Conservation (phyloP, 2,797 vertebrate genomes). For the Clangula hyemalis region DNA sequence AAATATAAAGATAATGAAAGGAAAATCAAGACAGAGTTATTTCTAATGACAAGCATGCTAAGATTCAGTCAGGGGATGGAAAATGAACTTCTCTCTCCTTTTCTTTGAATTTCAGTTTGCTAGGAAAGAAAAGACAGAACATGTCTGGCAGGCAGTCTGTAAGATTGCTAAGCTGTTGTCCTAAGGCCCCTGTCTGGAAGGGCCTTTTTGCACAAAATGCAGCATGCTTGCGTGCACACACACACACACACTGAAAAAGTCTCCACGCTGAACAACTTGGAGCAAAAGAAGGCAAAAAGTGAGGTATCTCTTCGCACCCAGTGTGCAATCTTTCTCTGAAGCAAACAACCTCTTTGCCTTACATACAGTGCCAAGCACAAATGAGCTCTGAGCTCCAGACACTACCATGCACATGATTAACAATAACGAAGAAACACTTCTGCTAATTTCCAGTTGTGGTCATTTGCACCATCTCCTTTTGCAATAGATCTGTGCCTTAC, state of each 20-base stretch:
- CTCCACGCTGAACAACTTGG: neutral
- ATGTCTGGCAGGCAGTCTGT: neutral
- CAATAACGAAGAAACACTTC: neutral
- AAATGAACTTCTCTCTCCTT: conserved; percentile 12
- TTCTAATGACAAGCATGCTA: conserved; percentile 45
- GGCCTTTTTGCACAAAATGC: neutral
- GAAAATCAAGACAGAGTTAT: conserved; percentile 12
- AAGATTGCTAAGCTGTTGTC: neutral
- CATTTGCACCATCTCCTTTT: neutral
- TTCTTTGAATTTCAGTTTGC: neutral
- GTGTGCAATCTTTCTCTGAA: neutral
- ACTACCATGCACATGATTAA: accelerated
- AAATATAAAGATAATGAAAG: conserved; percentile 24
- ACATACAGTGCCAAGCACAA: neutral
- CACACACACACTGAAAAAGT: neutral
- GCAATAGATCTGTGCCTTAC: neutral
- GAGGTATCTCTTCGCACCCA: neutral
- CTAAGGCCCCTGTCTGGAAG: neutral
- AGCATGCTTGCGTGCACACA: neutral
- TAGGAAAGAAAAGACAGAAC: neutral
- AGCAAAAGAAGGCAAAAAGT: neutral
- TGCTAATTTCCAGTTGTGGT: neutral
- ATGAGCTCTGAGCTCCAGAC: neutral
- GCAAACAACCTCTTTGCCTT: neutral
- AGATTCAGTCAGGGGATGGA: neutral